These are phyloP conservation scores for Pachypanchax playfairii DNA, from an alignment of 2,113 vertebrate species.

Conservation along the genomic window DNA sequence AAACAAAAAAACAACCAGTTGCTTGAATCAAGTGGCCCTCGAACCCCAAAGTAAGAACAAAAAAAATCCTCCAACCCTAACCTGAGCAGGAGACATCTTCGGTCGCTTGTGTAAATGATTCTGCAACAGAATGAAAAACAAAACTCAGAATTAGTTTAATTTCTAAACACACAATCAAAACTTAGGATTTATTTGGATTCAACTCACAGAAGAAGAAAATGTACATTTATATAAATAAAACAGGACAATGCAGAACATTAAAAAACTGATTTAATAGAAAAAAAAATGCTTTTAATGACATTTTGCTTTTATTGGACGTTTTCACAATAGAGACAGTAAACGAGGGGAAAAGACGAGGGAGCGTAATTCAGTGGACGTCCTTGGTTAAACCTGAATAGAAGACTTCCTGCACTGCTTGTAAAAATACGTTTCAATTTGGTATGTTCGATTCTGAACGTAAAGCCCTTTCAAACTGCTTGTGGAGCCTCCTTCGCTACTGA, in stretches of 20 bases:
- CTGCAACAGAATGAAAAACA: constrained; percentile 74
- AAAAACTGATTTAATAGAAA: neutral
- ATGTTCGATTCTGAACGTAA: neutral
- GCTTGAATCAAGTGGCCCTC: neutral
- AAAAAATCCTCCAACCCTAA: constrained; percentile 60
- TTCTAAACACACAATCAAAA: constrained; percentile 10
- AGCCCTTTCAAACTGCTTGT: constrained; percentile 7
- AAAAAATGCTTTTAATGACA: neutral
- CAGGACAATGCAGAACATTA: neutral
- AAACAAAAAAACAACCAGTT: neutral
- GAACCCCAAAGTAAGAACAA: neutral
- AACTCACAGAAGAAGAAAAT: neutral
- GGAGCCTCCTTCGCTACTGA: constrained; percentile 18
- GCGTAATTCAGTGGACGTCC: neutral
- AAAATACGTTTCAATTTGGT: constrained; percentile 1
- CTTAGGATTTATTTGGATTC: neutral
- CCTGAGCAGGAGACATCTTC: constrained; percentile 86
- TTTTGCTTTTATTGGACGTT: constrained; percentile 4
- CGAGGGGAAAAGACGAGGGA: neutral
- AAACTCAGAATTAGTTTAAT: constrained; percentile 6
- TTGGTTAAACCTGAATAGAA: constrained; percentile 12
- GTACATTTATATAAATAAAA: neutral
- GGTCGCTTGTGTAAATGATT: constrained; percentile 89
- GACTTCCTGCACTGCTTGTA: neutral
- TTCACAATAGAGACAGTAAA: constrained; percentile 11